A percentile compares a stretch with the other conserved stretches of the same genome.
phyloP scores from a whole-genome alignment of 2,888 invertebrate genomes.

The Napeogenes inachia region DNA sequence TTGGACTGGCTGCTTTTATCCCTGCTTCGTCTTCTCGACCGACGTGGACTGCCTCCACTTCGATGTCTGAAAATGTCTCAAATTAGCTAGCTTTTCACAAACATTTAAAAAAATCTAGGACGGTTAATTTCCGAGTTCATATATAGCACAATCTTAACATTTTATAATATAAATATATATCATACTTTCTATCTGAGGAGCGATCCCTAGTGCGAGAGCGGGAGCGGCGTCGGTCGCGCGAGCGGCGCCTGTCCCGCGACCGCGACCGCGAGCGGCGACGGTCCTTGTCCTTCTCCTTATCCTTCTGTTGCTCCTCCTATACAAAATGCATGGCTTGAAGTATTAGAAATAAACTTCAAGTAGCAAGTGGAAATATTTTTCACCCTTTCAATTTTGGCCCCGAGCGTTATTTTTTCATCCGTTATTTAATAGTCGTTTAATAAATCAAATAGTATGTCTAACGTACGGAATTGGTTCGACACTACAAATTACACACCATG shows the following conservation, averaged over 20 bases:
- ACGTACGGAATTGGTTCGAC: slow-evolving; percentile 11
- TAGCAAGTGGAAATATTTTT: slow-evolving; percentile 6
- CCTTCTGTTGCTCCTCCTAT: slow-evolving; percentile 58
- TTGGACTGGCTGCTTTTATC: slow-evolving; percentile 52
- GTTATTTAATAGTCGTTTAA: too few species aligned
- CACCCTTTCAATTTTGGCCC: slow-evolving; percentile 4
- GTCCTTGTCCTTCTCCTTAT: slow-evolving; percentile 82
- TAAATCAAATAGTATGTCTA: too few species aligned
- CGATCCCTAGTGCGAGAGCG: slow-evolving; percentile 60
- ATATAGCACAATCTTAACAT: background rate
- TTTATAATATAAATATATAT: slow-evolving; percentile 13
- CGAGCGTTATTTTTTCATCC: background rate
- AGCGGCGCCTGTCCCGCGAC: slow-evolving; percentile 74
- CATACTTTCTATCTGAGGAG: slow-evolving; percentile 67
- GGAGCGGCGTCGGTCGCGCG: slow-evolving; percentile 43
- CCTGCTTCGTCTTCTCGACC: slow-evolving; percentile 57
- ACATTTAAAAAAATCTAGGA: background rate
- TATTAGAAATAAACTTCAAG: slow-evolving; percentile 8
- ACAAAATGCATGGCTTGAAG: background rate
- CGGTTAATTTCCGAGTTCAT: background rate
- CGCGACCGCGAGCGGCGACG: slow-evolving; percentile 66
- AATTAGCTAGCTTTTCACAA: background rate
- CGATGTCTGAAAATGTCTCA: slow-evolving; percentile 50
- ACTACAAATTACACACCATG: slow-evolving; percentile 78
- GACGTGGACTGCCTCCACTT: slow-evolving; percentile 66